phyloP scores from a whole-genome alignment of 2,113 vertebrate genomes.

The Sapajus apella region DNA sequence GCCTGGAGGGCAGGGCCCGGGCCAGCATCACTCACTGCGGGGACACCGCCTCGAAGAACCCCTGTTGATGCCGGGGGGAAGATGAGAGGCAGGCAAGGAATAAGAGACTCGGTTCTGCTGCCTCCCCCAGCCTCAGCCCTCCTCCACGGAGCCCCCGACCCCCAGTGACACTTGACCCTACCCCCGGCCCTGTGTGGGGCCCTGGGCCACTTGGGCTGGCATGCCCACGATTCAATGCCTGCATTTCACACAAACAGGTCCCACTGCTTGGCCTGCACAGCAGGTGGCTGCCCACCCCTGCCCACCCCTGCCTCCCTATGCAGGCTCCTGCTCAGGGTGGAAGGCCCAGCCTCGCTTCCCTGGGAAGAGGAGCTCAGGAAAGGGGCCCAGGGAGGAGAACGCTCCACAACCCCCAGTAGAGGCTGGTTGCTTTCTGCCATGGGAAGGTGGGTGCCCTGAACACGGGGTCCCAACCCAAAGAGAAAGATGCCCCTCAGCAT shows the following conservation, averaged over 20 bases:
- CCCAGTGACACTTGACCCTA: accelerated
- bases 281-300: too few relatives aligned
- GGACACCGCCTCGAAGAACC: accelerated
- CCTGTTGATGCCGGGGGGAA: too few relatives aligned
- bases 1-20: background rate
- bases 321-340: background rate
- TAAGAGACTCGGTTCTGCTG: accelerated
- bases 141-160: background rate
- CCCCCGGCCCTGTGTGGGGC: accelerated
- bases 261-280: background rate
- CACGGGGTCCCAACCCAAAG: background rate
- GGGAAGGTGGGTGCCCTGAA: background rate
- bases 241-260: background rate
- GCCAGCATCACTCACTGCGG: background rate
- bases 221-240: background rate
- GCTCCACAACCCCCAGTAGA: accelerated
- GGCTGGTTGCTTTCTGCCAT: background rate
- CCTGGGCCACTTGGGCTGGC: background rate
- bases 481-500: background rate
- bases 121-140: background rate
- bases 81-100: background rate
- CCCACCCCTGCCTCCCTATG: background rate
- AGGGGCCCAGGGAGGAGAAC: background rate
- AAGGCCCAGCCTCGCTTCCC: background rate
- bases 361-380: background rate